Evolutionary conservation across 2,113 vertebrate genomes (phyloP), one percentile per base, ranked within the genome.

Genomic region (Oreamnos americanus): DNA sequence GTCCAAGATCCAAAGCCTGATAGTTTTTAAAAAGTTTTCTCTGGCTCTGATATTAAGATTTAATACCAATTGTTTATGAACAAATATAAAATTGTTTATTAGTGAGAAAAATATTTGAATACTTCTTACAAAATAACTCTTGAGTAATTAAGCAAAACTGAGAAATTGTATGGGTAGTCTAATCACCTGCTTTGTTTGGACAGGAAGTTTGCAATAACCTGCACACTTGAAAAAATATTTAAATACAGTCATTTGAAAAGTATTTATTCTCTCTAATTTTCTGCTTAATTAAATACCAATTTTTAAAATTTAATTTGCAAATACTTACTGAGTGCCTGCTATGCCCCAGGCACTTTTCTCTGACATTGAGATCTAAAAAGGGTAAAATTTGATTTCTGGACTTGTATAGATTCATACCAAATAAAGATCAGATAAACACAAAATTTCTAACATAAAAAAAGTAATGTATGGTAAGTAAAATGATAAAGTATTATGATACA

Each of bases 291-390:
- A 97, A 90, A 87, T 92, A 64, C 0, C 0, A 19, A 39, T 92
- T 57, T 67, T n/a, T 90, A 58, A 74, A 91, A 36, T 84, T 78
- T 83, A 91, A 91, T 82, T 93, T 95, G 71, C 47, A 96, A 96
- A 93, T 92, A 57, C 51, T 88, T 85, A 81, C 21, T 96, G 39
- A 96, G 16, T 47, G 9, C 19, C 86, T 78, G 15, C 6, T 33
- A 87, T 81, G n/a, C 36, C 3, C 19, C 86, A 53, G 9, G 12
- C 4, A 85, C 26, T 87, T 92, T 90, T 39, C 19, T 87, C 81
- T 58, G 45, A 53, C 30, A 93, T 0, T 76, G 5, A 87, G 71
- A 58, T 71, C 8, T 53, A 87, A 91, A 78, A 64, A 60, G 17
- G 62, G 13, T 36, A 76, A 96, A 53, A 57, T 92, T 79, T 78